phyloP scores from a whole-genome alignment of 2,113 vertebrate genomes.

The Dryoscopus gambensis region DNA sequence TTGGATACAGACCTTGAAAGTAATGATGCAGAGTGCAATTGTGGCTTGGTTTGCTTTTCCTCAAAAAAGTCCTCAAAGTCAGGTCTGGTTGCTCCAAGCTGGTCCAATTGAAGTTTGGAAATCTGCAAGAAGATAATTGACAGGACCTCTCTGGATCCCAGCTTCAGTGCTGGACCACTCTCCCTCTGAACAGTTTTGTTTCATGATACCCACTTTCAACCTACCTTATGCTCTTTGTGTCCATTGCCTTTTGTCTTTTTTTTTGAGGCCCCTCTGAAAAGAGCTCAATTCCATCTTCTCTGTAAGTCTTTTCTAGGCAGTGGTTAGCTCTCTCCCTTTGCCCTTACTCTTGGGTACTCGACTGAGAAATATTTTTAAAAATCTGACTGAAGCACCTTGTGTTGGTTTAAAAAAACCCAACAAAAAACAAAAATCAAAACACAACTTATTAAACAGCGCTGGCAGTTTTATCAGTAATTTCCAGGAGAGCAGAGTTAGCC shows the following conservation, averaged over 20 bases:
- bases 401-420: background rate
- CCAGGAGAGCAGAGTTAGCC: background rate
- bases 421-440: background rate
- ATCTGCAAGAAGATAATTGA: background rate
- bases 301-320: background rate
- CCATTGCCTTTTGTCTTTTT: background rate
- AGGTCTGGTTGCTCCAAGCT: background rate
- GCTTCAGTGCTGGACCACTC: background rate
- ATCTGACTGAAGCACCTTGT: background rate
- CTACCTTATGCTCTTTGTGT: background rate
- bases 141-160: background rate
- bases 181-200: background rate
- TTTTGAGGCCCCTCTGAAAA: background rate
- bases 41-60: background rate
- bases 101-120: background rate
- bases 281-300: background rate
- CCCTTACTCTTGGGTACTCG: background rate
- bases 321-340: background rate
- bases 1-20: background rate
- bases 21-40: background rate
- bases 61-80: background rate
- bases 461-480: constrained; percentile 15
- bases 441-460: background rate
- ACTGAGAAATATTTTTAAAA: background rate
- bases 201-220: background rate